These are phyloP conservation scores for Dicrurus megarhynchus DNA, from an alignment of 2,113 vertebrate species.

Conservation along the genomic window DNA sequence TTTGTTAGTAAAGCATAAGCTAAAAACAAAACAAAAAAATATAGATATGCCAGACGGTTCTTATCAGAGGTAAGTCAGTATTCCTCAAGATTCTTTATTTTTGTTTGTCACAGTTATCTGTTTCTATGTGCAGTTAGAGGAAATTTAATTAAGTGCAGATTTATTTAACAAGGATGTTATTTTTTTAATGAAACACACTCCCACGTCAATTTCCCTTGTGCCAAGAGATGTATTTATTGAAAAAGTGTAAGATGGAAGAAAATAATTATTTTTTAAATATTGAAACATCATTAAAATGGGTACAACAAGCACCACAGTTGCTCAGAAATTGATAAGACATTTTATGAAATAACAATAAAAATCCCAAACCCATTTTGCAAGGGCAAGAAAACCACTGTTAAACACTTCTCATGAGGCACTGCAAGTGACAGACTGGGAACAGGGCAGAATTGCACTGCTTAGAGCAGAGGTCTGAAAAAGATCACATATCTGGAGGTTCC, in stretches of 20 bases:
- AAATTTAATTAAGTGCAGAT: conserved; percentile 49
- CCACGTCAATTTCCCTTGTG: background rate
- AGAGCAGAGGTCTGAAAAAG: background rate
- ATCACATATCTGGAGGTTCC: background rate
- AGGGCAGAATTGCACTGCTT: background rate
- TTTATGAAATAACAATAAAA: background rate
- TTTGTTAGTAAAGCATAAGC: background rate
- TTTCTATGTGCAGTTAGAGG: conserved; percentile 22
- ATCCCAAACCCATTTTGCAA: background rate
- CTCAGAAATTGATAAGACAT: background rate
- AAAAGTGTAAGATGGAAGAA: background rate
- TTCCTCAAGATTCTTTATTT: conserved; percentile 33
- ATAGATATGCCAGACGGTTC: background rate
- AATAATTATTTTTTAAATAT: background rate
- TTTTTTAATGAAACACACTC: conserved; percentile 21
- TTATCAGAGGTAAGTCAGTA: conserved; percentile 25
- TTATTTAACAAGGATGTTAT: conserved; percentile 27
- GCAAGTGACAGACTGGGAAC: background rate
- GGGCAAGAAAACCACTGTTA: background rate
- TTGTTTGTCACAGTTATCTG: conserved; percentile 24
- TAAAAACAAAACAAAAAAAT: background rate
- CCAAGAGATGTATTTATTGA: background rate
- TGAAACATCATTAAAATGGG: background rate
- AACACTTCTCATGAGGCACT: background rate
- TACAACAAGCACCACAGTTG: background rate